These are phyloP conservation scores for Setophaga coronata DNA, from an alignment of 2,113 vertebrate genomes.

Conservation along the genomic window DNA sequence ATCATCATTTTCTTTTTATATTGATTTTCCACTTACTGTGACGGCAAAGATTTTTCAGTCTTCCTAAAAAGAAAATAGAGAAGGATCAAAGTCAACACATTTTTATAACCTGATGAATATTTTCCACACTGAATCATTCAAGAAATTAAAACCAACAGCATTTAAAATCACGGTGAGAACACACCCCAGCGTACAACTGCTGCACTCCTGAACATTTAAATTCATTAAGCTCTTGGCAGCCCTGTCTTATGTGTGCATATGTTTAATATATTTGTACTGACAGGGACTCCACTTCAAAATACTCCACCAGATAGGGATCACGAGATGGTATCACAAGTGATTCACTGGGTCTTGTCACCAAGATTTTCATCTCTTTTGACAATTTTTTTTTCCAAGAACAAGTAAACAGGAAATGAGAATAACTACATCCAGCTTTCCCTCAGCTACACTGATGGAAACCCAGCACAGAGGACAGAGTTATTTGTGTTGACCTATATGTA, in stretches of 20 bases:
- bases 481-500: neutral
- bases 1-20: constrained; percentile 55
- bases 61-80: neutral
- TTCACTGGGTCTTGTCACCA: neutral
- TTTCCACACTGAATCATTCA: constrained; percentile 3
- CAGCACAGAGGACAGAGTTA: neutral
- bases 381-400: neutral
- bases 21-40: constrained; percentile 45
- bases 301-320: neutral
- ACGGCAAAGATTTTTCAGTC: constrained; percentile 20
- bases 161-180: neutral
- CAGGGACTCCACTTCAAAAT: neutral
- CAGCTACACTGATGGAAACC: neutral
- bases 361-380: neutral
- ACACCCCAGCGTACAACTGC: neutral
- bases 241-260: neutral
- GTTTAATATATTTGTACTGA: neutral
- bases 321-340: neutral
- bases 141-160: neutral
- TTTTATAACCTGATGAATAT: constrained; percentile 17
- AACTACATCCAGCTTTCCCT: neutral
- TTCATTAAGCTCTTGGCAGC: neutral
- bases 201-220: constrained; percentile 18
- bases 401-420: neutral
- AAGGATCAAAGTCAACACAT: neutral